These are phyloP conservation scores for Indicator maculatus DNA, from an alignment of 2,113 vertebrate genomes.

Conservation along the genomic window DNA sequence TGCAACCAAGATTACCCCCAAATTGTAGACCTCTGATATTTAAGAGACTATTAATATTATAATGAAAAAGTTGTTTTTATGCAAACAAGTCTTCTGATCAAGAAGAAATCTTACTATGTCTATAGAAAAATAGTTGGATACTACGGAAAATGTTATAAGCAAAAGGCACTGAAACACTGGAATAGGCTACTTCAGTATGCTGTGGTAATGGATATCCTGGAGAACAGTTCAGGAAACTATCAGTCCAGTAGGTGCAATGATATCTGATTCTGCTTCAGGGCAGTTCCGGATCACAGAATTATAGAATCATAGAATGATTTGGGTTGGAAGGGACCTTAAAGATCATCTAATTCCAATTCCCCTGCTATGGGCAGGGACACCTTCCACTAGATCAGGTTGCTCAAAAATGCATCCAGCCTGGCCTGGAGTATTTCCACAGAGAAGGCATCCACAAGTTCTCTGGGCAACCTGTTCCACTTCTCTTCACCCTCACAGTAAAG, in stretches of 20 bases:
- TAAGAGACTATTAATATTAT: neutral
- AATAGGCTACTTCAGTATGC: neutral
- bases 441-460: fast-evolving
- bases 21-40: neutral
- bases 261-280: neutral
- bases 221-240: neutral
- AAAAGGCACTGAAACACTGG: neutral
- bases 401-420: neutral
- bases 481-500: neutral
- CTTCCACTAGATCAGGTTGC: neutral
- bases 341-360: fast-evolving
- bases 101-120: neutral
- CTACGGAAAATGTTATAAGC: neutral
- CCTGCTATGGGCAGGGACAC: neutral
- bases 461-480: fast-evolving
- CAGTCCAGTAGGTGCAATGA: neutral
- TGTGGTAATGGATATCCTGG: neutral
- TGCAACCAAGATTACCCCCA: too few relatives aligned
- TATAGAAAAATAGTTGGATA: neutral
- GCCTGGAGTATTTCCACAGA: neutral
- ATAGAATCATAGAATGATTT: neutral
- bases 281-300: neutral
- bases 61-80: neutral
- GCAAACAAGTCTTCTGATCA: neutral
- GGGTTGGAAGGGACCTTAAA: neutral